A percentile compares a stretch with the other conserved stretches of the same genome.
Conservation (phyloP, 1,140 invertebrate species). For the Drosophila littoralis region DNA sequence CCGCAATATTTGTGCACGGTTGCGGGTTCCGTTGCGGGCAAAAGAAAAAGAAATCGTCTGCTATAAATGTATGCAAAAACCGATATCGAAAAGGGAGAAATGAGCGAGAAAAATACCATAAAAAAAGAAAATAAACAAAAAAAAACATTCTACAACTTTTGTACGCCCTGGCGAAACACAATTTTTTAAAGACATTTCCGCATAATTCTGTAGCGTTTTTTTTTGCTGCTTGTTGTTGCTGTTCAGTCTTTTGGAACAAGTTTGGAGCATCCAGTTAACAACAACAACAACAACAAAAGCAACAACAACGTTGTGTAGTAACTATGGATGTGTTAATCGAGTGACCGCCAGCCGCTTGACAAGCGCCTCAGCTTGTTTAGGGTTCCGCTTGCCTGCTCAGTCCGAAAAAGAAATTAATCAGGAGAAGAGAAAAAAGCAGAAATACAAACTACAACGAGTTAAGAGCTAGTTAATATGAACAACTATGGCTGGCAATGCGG, state of each 20-base stretch:
- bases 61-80: constrained; percentile 48
- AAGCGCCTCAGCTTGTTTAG: constrained; percentile 53
- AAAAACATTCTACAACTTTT: constrained; percentile 48
- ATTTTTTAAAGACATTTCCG: constrained; percentile 66
- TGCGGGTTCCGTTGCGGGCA: constrained; percentile 40
- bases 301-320: constrained; percentile 11
- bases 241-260: constrained; percentile 58
- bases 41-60: constrained; percentile 66
- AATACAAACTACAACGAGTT: constrained; percentile 43
- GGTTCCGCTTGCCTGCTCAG: constrained; percentile 72
- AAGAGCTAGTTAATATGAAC: constrained; percentile 13
- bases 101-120: constrained; percentile 37
- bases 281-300: constrained; percentile 28
- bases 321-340: constrained; percentile 65
- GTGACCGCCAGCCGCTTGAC: constrained; percentile 29
- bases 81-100: constrained; percentile 37
- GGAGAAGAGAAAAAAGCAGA: constrained; percentile 26
- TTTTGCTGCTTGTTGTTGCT: constrained; percentile 13
- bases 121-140: constrained; percentile 37
- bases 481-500: constrained; percentile 43
- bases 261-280: constrained; percentile 53
- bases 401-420: constrained; percentile 40
- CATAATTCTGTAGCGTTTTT: constrained; percentile 66
- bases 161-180: constrained; percentile 31
- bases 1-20: constrained; percentile 37